Base-by-base conservation (phyloP, 2,113 vertebrate genomes). In the Azemiops feae region DNA sequence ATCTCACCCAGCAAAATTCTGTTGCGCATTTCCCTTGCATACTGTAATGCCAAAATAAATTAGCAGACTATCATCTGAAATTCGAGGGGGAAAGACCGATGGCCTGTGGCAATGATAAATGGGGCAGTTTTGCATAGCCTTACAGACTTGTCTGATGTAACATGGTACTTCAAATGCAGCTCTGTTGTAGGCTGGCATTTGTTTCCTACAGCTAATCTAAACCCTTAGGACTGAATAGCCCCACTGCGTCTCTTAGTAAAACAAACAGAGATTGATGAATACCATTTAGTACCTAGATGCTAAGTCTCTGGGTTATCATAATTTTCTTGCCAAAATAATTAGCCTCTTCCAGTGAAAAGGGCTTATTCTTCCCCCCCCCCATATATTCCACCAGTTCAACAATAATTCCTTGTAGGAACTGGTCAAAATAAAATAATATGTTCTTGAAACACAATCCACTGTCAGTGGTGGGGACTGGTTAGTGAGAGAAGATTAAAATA, bases 351-450 rank as follows among this genome's bases (percentile, higher is more conserved):
- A 53, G 52, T 43, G 52, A 53, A 20, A 81, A 53, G 20, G 10
- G 25, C 27, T 87, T 34, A 20, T n/a, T 30, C 92, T 50, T 81
- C 52, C 27, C 20, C 88, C 20, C 91, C 90, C 8, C 55, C 94
- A 55, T 30, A 92, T 57, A 3, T 87, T 95, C 60, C 91, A 90
- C n/a, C 69, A 93, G 87, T 85, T 87, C 4, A 74, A 74, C 34
- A 22, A 81, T 22, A 20, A 5, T 81, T 81, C 18, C 34, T 81
- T 39, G 0, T 9, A 81, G 69, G 34, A 81, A 18, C 69, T 81
- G 69, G 6, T 81, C 34, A 39, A 69, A 69, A 69, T 69, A 69
- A 69, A 14, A 69, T 34, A 69, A 16, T n/a, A 69, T 34, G n/a
- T 12, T n/a, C 64, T 34, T n/a, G 30, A 69, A 69, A 69, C 14